phyloP scores from a whole-genome alignment of 2,888 invertebrate genomes.

The Parnassius apollo region DNA sequence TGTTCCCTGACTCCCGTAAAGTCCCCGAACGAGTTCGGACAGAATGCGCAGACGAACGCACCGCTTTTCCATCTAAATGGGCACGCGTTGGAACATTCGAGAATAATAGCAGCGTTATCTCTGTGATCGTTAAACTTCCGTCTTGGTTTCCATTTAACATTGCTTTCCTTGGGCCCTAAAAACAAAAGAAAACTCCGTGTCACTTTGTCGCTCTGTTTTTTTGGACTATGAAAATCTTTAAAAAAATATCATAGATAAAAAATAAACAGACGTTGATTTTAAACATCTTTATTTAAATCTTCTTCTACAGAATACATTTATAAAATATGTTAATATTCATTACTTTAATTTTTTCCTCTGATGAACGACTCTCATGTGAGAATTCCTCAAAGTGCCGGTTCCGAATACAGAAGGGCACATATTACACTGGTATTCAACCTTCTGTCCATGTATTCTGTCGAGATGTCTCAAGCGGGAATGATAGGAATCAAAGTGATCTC shows the following conservation, averaged over 20 bases:
- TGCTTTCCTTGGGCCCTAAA: slow-evolving; percentile 58
- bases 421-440: slow-evolving; percentile 49
- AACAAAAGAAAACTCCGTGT: slow-evolving; percentile 43
- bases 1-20: slow-evolving; percentile 56
- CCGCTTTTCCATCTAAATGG: slow-evolving; percentile 70
- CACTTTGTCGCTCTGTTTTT: neutral
- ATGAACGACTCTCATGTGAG: slow-evolving; percentile 60
- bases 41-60: slow-evolving; percentile 60
- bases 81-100: slow-evolving; percentile 64
- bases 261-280: too few relatives aligned
- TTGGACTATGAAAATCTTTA: too few relatives aligned
- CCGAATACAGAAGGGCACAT: slow-evolving; percentile 51
- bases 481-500: slow-evolving; percentile 49
- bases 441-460: slow-evolving; percentile 49
- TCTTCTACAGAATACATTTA: too few relatives aligned
- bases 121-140: slow-evolving; percentile 69
- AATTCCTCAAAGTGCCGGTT: slow-evolving; percentile 57
- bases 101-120: slow-evolving; percentile 65
- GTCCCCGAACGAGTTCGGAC: slow-evolving; percentile 56
- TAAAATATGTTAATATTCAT: neutral
- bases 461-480: slow-evolving; percentile 52
- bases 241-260: too few relatives aligned
- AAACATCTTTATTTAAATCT: too few relatives aligned
- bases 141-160: slow-evolving; percentile 59
- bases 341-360: slow-evolving; percentile 35